Evolutionary conservation across 2,113 vertebrate genomes (phyloP).

Genomic region (Lampris megalopsis): DNA sequence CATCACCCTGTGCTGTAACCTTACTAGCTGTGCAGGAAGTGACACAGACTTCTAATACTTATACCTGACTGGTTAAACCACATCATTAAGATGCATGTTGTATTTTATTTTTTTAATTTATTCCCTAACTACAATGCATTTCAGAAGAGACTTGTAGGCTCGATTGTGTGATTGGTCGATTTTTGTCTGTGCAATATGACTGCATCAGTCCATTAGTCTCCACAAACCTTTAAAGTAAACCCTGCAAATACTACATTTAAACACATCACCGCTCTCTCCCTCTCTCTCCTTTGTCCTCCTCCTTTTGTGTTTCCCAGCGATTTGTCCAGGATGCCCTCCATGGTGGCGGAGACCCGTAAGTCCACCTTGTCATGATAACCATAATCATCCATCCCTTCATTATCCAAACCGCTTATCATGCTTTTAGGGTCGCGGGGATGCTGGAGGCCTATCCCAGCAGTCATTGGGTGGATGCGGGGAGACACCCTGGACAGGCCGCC

Average conservation of each 20-base stretch:
- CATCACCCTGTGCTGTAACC: conserved; percentile 48
- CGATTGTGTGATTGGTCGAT: conserved; percentile 1
- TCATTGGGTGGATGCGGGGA: too few relatives aligned
- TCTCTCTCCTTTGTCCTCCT: conserved; percentile 32
- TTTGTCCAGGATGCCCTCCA: conserved; percentile 93
- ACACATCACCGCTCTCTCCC: conserved; percentile 16
- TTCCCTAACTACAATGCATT: background rate
- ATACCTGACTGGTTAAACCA: conserved; percentile 10
- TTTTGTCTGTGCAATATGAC: conserved; percentile 6
- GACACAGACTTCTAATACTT: conserved; percentile 23
- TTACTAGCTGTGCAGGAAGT: conserved; percentile 60
- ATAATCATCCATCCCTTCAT: too few relatives aligned
- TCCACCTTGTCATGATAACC: conserved; percentile 45
- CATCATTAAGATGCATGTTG: background rate
- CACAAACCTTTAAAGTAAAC: background rate
- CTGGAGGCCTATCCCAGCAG: too few relatives aligned
- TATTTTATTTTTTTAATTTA: background rate
- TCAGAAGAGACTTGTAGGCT: conserved; percentile 3
- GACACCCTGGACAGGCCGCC: too few relatives aligned
- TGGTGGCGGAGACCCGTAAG: conserved; percentile 96
- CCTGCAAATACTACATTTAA: background rate
- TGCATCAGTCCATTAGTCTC: background rate
- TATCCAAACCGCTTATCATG: too few relatives aligned
- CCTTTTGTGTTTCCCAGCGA: conserved; percentile 83
- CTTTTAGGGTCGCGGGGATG: too few relatives aligned